Evolutionary conservation across 2,113 vertebrate genomes (phyloP), one percentile per base, ranked within the genome.

Genomic region (Onychostruthus taczanowskii): DNA sequence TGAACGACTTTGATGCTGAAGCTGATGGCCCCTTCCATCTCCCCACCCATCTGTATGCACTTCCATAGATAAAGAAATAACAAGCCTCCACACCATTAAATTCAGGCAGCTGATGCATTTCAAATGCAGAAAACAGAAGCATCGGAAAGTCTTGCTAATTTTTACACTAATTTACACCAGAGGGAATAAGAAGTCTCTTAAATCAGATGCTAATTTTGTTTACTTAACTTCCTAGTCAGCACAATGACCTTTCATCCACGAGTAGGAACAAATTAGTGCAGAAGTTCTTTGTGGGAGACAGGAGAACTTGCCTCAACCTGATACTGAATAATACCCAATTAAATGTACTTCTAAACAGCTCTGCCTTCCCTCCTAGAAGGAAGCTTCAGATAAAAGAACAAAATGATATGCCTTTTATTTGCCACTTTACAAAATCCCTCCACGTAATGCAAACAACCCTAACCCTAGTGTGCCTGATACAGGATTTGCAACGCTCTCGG

Each of bases 191-290:
- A 85, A 93, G 43, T 84, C 58, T 96, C 77, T 79, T 95, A 96
- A 97, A 97, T 95, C 92, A 95, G 93, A 96, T 97, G 97, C 92
- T 97, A 96, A 97, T 97, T 97, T 95, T 97, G 95, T 97, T 97
- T 97, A 95, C 84, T 97, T 97, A 96, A 96, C 96, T 95, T 97
- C 67, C 85, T 95, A 93, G 95, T 96, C 93, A 96, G 95, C 96
- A 94, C 86, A 93, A 87, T 92, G 96, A 97, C 97, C 97, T 97
- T 94, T 95, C 93, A 93, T 95, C 92, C 93, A 66, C 5, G 0
- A 94, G 83, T 20, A 94, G 28, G 86, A 95, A 55, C 90, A 92
- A 96, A 97, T 97, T 95, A 94, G 80, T 61, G 81, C 80, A 35
- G 68, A 95, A 95, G 83, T 93, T 96, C 94, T 96, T 96, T 94